Percentiles rank a stretch among this genome's conserved stretches.
phyloP scores from a whole-genome alignment of 2,797 vertebrate genomes.

The Malacoctenus gilli region DNA sequence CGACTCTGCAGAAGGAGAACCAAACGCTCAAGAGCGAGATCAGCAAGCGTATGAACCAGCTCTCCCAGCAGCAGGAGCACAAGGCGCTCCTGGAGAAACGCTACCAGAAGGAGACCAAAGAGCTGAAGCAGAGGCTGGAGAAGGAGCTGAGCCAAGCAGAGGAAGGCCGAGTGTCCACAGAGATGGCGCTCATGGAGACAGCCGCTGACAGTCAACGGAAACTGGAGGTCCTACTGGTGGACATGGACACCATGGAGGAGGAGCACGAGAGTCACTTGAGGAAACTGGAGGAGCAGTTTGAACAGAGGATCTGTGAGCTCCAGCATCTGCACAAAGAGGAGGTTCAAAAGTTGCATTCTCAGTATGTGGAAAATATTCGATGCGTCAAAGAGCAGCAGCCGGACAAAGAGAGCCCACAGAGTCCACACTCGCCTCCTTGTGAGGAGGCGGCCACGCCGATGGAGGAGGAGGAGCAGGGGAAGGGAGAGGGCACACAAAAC shows the following conservation, averaged over 20 bases:
- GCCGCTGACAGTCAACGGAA: constrained; percentile 80
- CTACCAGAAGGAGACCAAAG: constrained; percentile 80
- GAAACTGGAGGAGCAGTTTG: constrained; percentile 87
- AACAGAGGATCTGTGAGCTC: constrained; percentile 85
- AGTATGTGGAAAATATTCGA: constrained; percentile 83
- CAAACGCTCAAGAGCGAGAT: constrained; percentile 84
- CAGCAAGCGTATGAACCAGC: constrained; percentile 78
- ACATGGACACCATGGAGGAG: constrained; percentile 84
- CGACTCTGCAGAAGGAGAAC: constrained; percentile 85
- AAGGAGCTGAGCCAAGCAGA: constrained; percentile 82
- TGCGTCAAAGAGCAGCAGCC: constrained; percentile 75
- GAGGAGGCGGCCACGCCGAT: constrained; percentile 52
- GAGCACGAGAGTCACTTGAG: constrained; percentile 84
- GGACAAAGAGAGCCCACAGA: constrained; percentile 57
- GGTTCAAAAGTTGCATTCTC: constrained; percentile 85
- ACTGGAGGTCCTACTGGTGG: constrained; percentile 81
- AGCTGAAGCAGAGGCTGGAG: constrained; percentile 82
- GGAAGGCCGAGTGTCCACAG: constrained; percentile 79
- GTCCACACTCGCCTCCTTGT: neutral
- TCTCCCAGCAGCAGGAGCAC: constrained; percentile 77
- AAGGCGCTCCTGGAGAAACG: constrained; percentile 79
- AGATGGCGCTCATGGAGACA: constrained; percentile 84
- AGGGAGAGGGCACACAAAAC: constrained; percentile 27
- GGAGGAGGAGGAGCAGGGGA: constrained; percentile 57
- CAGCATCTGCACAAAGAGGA: constrained; percentile 86